Conservation (phyloP, 2,888 invertebrate species). For the Hedya salicella region DNA sequence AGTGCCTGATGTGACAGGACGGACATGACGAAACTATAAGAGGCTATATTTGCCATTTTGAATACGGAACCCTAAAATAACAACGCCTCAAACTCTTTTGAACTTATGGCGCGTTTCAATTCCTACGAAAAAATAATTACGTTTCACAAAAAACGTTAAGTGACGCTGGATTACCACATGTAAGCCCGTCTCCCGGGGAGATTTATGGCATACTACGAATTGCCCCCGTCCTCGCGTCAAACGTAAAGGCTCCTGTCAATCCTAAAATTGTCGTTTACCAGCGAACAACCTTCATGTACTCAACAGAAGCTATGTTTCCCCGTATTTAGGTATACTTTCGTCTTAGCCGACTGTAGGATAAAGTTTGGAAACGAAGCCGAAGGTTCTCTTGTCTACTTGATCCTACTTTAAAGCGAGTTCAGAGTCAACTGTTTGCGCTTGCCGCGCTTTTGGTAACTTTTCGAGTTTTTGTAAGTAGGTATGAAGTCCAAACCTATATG, state of each 20-base stretch:
- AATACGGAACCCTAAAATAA: too few species aligned
- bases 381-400: conserved; percentile 41
- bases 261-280: conserved; percentile 65
- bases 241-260: conserved; percentile 76
- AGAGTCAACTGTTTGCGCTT: conserved; percentile 43
- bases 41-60: too few species aligned
- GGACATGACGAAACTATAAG: too few species aligned
- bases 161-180: conserved; percentile 30
- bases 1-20: too few species aligned
- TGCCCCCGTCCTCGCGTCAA: conserved; percentile 67
- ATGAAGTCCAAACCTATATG: background rate
- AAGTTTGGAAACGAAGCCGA: conserved; percentile 29
- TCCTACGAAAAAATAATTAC: conserved; percentile 6
- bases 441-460: conserved; percentile 32
- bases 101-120: background rate
- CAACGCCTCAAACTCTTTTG: background rate
- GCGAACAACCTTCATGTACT: conserved; percentile 44
- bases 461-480: conserved; percentile 1
- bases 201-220: conserved; percentile 70
- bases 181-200: conserved; percentile 56
- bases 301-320: background rate
- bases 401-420: conserved; percentile 43
- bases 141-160: conserved; percentile 12
- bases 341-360: background rate
- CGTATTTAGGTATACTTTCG: background rate